Base-by-base conservation (phyloP, 2,113 vertebrate species). In the Nothoprocta perdicaria region DNA sequence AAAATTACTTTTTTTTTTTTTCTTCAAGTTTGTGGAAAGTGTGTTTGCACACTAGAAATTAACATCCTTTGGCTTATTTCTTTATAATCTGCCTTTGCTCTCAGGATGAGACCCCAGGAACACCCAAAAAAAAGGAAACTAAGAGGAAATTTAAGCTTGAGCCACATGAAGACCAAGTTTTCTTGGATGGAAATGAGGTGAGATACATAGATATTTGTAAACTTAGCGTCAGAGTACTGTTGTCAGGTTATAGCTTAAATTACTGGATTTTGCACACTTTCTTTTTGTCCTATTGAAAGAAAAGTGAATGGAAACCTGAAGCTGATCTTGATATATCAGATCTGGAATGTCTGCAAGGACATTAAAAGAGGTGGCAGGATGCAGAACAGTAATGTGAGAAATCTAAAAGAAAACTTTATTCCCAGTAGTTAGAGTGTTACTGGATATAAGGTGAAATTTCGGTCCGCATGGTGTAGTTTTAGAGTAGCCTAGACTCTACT, bases 121-220 rank as follows among this genome's bases (percentile, higher is more conserved):
- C 98, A 57, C 99, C 99, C 24, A 99, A 99, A 97, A 99, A 99
- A 97, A 99, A 99, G 77, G 99, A 99, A 90, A 98, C 98, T n/a
- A 99, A 99, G 97, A 99, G 99, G 97, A 99, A 99, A 97, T 99
- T 99, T 96, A 99, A 99, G 96, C 98, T 99, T 94, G 99, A 99
- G 96, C 98, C 98, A 90, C 99, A 99, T 12, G 99, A 99, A 85
- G 99, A 99, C 89, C 99, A 99, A 94, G 94, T 99, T 95, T 99
- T 99, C 95, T 90, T 99, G 90, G 99, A 99, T 95, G 99, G 99
- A 90, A 99, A 99, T 93, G 99, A 99, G 98, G 99, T 99, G 78
- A 90, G 97, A 21, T 90, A 87, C 35, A 18, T 13, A 16, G 63
- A 14, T 74, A 12, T 89, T 71, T 55, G 38, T 65, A 46, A 1